phyloP scores from a whole-genome alignment of 2,888 invertebrate species.

The Plagodis pulveraria region DNA sequence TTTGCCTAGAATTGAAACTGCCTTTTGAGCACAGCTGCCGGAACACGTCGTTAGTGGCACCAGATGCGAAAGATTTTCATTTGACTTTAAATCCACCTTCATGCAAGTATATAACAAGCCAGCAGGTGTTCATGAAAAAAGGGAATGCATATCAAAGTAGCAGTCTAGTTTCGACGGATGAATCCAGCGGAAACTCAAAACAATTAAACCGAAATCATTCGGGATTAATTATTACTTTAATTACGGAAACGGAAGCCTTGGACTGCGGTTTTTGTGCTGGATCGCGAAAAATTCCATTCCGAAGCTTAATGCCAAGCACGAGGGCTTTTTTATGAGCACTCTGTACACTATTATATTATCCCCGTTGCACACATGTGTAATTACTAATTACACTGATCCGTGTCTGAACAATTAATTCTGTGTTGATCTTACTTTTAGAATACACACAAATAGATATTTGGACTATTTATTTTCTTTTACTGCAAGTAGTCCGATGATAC shows the following conservation, averaged over 20 bases:
- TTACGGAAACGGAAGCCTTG: slow-evolving; percentile 79
- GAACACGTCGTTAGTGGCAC: not conserved
- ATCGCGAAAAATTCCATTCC: slow-evolving; percentile 59
- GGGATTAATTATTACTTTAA: slow-evolving; percentile 74
- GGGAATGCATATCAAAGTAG: slow-evolving; percentile 29
- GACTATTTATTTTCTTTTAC: slow-evolving; percentile 18
- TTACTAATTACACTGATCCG: slow-evolving; percentile 30
- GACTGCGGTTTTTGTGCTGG: slow-evolving; percentile 54
- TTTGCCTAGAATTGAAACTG: too few relatives aligned
- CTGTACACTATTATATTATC: slow-evolving; percentile 38
- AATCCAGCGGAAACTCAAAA: slow-evolving; percentile 67
- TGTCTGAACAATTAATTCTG: slow-evolving; percentile 24
- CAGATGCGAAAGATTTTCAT: not conserved
- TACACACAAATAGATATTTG: not conserved
- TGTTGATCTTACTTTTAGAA: slow-evolving; percentile 6
- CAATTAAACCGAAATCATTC: slow-evolving; percentile 77
- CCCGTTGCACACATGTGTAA: slow-evolving; percentile 21
- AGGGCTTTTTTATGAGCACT: slow-evolving; percentile 46
- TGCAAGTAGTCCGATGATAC: slow-evolving; percentile 10
- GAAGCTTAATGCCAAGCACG: slow-evolving; percentile 60
- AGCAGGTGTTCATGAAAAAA: slow-evolving; percentile 25
- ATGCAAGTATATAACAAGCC: not conserved
- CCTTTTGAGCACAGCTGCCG: too few relatives aligned
- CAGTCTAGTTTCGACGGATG: slow-evolving; percentile 54
- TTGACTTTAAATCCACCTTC: not conserved